Evolutionary conservation across 2,113 vertebrate species (phyloP).

Genomic region (Diglossa brunneiventris): DNA sequence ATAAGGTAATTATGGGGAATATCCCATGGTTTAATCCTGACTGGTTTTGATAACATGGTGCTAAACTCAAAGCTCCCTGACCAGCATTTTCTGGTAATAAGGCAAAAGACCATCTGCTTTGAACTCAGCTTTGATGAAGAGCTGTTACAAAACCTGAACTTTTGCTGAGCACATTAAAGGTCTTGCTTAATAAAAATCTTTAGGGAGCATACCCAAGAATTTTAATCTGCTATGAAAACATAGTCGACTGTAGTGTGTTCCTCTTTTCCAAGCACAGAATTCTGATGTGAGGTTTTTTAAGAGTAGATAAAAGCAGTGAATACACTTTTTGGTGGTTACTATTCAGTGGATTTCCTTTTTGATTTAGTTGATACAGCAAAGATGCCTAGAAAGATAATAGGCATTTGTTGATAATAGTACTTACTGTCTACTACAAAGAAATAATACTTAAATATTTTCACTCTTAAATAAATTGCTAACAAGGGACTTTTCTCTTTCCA

Average conservation of each 20-base stretch:
- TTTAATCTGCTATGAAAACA: not conserved
- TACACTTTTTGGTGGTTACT: not conserved
- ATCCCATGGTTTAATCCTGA: not conserved
- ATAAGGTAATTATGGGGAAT: not conserved
- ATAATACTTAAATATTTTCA: not conserved
- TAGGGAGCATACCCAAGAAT: not conserved
- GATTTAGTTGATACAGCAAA: not conserved
- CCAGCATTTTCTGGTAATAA: not conserved
- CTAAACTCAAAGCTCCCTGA: conserved; percentile 3
- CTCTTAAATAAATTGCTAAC: not conserved
- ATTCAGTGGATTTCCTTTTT: not conserved
- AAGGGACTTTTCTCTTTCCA: not conserved
- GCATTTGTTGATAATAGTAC: not conserved
- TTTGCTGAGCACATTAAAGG: not conserved
- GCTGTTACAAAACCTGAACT: conserved; percentile 7
- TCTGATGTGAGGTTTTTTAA: not conserved
- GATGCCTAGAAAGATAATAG: not conserved
- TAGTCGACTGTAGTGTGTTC: not conserved
- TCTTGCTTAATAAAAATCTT: conserved; percentile 11
- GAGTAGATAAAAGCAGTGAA: not conserved
- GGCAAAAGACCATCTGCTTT: conserved; percentile 3
- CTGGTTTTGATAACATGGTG: not conserved
- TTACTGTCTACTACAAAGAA: not conserved
- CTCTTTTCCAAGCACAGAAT: not conserved
- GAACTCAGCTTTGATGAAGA: not conserved